Conservation (phyloP, 2,113 vertebrate species). For the Ploceus nigricollis region DNA sequence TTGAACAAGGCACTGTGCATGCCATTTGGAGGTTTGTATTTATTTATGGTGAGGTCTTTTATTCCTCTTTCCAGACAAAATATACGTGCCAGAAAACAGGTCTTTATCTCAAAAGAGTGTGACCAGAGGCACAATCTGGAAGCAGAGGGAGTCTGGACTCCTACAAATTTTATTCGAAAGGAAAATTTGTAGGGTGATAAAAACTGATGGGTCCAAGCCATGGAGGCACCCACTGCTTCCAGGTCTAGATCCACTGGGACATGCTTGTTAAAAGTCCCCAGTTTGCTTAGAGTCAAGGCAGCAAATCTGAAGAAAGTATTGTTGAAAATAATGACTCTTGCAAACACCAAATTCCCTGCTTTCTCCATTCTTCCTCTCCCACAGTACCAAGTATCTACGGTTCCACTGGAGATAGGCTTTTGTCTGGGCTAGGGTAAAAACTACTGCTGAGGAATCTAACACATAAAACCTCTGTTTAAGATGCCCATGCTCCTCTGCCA, state of each 20-base stretch:
- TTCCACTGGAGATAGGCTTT: neutral
- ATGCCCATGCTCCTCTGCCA: fast-evolving
- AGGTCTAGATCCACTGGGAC: neutral
- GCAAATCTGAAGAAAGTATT: neutral
- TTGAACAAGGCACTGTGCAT: conserved; percentile 28
- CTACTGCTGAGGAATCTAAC: neutral
- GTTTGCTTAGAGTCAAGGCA: neutral
- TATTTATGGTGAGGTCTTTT: neutral
- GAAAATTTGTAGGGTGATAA: neutral
- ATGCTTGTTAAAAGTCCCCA: neutral
- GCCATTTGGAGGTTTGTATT: neutral
- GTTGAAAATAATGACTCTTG: neutral
- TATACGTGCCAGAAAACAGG: neutral
- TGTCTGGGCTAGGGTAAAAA: neutral
- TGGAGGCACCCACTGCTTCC: neutral
- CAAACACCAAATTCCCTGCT: neutral
- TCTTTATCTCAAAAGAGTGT: neutral
- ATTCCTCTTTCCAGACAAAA: neutral
- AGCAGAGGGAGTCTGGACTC: neutral
- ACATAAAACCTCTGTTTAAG: neutral
- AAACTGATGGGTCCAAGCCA: neutral
- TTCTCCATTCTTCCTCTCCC: neutral
- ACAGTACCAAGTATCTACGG: fast-evolving
- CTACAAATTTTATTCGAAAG: neutral
- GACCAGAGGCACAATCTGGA: neutral